Evolutionary conservation across 2,113 vertebrate genomes (phyloP).

Genomic region (Cranoglanis bouderius): DNA sequence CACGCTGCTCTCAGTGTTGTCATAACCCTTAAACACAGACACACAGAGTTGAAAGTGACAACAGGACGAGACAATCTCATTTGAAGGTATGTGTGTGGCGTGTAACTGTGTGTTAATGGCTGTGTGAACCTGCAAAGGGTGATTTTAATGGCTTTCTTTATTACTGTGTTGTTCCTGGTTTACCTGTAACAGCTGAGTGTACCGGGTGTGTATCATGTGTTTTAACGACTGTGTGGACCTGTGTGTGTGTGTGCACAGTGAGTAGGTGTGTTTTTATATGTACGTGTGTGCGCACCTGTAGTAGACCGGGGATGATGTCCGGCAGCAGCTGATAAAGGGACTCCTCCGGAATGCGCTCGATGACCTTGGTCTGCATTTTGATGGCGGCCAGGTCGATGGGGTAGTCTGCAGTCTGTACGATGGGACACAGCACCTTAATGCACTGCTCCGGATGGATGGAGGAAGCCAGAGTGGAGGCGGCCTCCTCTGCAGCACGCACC

Average conservation of each 20-base stretch:
- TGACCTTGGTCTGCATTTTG: constrained; percentile 96
- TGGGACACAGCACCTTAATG: constrained; percentile 96
- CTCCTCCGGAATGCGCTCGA: constrained; percentile 88
- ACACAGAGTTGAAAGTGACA: neutral
- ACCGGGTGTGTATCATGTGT: neutral
- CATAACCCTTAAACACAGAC: constrained; percentile 83
- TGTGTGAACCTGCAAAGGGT: neutral
- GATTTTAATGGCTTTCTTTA: neutral
- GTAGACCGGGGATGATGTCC: constrained; percentile 89
- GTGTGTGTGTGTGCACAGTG: neutral
- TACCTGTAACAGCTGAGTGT: neutral
- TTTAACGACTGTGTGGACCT: neutral
- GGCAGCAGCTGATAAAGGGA: constrained; percentile 85
- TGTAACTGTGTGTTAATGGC: neutral
- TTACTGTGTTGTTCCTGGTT: neutral
- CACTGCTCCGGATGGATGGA: constrained; percentile 93
- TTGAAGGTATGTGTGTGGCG: neutral
- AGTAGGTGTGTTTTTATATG: neutral
- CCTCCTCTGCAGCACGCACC: constrained; percentile 91
- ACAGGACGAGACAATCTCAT: neutral
- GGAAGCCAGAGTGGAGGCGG: constrained; percentile 85
- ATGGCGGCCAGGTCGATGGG: constrained; percentile 96
- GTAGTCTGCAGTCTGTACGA: constrained; percentile 95
- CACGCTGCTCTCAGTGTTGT: constrained; percentile 95
- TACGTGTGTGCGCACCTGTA: constrained; percentile 79